Evolutionary conservation across 2,113 vertebrate genomes (phyloP).

Genomic region (Taxidea taxus): DNA sequence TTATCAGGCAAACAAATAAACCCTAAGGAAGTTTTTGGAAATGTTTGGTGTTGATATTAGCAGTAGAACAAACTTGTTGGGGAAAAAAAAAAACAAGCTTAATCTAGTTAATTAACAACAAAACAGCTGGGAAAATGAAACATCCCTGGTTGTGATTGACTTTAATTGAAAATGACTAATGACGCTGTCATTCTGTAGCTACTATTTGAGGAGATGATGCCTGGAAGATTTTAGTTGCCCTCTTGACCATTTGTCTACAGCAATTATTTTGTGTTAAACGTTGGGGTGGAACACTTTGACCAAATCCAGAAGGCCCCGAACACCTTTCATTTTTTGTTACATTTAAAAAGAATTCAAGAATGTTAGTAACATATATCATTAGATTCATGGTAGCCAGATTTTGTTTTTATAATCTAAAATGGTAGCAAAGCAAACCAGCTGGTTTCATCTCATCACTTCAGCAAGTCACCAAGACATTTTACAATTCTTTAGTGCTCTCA

Average conservation of each 20-base stretch:
- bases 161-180: slow-evolving; percentile 68
- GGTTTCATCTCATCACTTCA: slow-evolving; percentile 1
- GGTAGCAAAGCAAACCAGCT: neutral
- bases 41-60: slow-evolving; percentile 49
- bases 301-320: neutral
- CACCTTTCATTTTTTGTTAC: neutral
- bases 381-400: neutral
- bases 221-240: slow-evolving; percentile 51
- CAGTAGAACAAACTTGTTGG: slow-evolving; percentile 41
- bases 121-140: slow-evolving; percentile 63
- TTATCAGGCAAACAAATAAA: neutral
- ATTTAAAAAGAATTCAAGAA: slow-evolving; percentile 14
- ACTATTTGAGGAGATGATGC: slow-evolving; percentile 61
- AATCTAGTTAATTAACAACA: slow-evolving; percentile 68
- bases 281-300: neutral
- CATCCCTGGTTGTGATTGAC: slow-evolving; percentile 49
- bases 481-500: slow-evolving; percentile 17
- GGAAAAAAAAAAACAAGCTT: neutral
- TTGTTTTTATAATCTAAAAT: slow-evolving; percentile 16
- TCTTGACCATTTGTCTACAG: slow-evolving; percentile 60
- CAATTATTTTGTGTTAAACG: slow-evolving; percentile 59
- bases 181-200: slow-evolving; percentile 46
- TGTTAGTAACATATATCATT: neutral
- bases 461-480: neutral
- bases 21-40: slow-evolving; percentile 27